Evolutionary conservation across 2,888 invertebrate species (phyloP), one percentile per base, ranked within the genome.

Genomic region (Apocheima hispidaria): DNA sequence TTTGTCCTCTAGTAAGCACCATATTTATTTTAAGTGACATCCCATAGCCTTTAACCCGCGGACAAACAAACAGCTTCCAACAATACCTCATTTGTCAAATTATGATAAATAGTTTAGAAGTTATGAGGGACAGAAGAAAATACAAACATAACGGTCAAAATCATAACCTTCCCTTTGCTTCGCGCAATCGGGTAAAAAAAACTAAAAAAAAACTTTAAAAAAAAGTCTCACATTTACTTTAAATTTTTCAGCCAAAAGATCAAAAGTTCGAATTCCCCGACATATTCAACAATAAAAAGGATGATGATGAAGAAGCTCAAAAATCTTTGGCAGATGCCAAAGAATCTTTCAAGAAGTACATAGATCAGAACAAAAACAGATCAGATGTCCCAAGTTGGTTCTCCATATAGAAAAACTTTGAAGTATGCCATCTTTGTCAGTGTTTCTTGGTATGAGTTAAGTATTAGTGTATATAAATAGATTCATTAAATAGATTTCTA

Each of bases 381-480:
- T 94, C 95, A 43, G 96, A 96, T 74, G 88, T 96, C 41, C 97
- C 97, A 4, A 95, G 96, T 63, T 97, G 97, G 97, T 97, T 95
- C 86, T 94, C 95, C 28, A 93, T 96, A 76, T 96, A 94, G 65
- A 38, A 30, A 16, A 46, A 21, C 6, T 4, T 16, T 16, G 1
- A 7, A 35, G 0, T 18, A 28, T 28, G 9, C 14, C 23, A 23
- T n/a, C 4, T 41, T 12, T 2, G 21, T 21, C 12, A 41, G 5
- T 21, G 36, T 7, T 7, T 26, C 26, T 26, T 33, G 12, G 6
- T n/a, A 20, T 16, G 49, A 1, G 18, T 20, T 28, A 46, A 46
- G 44, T 46, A 5, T 28, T 51, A 51, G 36, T 44, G 28, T 57
- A 57, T 35, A 57, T 50, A 40, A 51, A 28, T 51, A 51, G 40